phyloP scores from a whole-genome alignment of 2,797 vertebrate species.

The Acipenser ruthenus region DNA sequence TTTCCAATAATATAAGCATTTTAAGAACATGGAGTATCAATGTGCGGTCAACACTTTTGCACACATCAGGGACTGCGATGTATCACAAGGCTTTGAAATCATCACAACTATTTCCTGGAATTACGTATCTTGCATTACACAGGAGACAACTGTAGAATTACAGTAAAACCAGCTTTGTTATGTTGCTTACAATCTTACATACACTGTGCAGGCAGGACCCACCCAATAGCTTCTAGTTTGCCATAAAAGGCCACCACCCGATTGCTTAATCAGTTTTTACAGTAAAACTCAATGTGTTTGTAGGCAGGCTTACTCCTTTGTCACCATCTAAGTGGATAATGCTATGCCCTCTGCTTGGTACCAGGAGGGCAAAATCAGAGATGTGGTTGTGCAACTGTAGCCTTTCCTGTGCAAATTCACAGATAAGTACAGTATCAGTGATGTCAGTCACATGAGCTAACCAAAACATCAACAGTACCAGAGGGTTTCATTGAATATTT shows the following conservation, averaged over 20 bases:
- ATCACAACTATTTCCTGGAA: conserved; percentile 40
- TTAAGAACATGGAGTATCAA: not conserved
- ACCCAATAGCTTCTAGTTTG: conserved; percentile 40
- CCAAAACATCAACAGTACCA: no score
- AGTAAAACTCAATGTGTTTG: not conserved
- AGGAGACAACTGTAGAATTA: conserved; percentile 39
- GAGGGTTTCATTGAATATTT: no score
- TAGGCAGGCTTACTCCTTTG: conserved; percentile 23
- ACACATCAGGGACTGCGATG: conserved; percentile 17
- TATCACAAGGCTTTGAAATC: conserved; percentile 19
- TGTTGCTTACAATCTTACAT: conserved; percentile 40
- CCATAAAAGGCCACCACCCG: conserved; percentile 29
- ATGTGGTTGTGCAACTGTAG: conserved; percentile 25
- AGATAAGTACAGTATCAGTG: conserved; percentile 49
- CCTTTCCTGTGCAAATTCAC: conserved; percentile 64
- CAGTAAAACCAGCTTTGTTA: conserved; percentile 40
- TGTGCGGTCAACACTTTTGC: conserved; percentile 16
- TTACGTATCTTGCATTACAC: conserved; percentile 40
- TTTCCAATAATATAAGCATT: no score
- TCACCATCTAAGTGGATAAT: conserved; percentile 7
- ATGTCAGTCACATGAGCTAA: no score
- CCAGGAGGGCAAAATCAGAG: conserved; percentile 31
- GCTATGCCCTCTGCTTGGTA: conserved; percentile 30
- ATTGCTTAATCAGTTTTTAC: not conserved
- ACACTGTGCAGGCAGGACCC: conserved; percentile 44